These are phyloP conservation scores for Ammodytes dubius DNA, from an alignment of 2,113 vertebrate genomes.

Conservation along the genomic window DNA sequence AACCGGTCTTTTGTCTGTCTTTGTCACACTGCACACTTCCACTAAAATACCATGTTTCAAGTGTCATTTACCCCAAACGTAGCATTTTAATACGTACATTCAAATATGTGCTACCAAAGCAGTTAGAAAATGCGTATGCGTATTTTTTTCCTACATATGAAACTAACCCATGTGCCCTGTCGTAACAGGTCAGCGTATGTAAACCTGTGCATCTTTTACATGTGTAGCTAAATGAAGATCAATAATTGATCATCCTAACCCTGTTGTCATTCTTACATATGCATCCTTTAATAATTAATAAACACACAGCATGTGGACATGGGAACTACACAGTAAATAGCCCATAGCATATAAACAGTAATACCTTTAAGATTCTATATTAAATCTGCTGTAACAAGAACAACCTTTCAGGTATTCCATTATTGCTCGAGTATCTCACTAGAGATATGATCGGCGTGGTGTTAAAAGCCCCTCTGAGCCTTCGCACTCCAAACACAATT, in stretches of 20 bases:
- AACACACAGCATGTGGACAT: conserved; percentile 30
- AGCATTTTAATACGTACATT: neutral
- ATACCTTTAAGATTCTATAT: conserved; percentile 27
- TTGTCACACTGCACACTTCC: conserved; percentile 29
- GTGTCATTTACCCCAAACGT: neutral
- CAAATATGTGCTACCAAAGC: neutral
- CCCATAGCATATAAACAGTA: conserved; percentile 12
- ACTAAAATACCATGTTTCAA: conserved; percentile 30
- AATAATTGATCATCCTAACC: conserved; percentile 59
- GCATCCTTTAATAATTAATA: conserved; percentile 50
- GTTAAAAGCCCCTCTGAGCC: conserved; percentile 49
- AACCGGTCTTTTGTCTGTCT: conserved; percentile 27
- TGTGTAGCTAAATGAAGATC: conserved; percentile 34
- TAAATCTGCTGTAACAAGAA: neutral
- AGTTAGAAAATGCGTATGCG: neutral
- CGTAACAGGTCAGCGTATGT: conserved; percentile 20
- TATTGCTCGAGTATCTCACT: conserved; percentile 59
- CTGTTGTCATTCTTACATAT: conserved; percentile 25
- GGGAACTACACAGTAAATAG: conserved; percentile 27
- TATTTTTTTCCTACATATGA: neutral
- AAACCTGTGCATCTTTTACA: conserved; percentile 22
- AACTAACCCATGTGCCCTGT: neutral
- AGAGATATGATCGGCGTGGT: conserved; percentile 62
- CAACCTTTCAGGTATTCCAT: conserved; percentile 56
- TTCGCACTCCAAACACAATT: conserved; percentile 75